Evolutionary conservation across 2,888 invertebrate species (phyloP), one percentile per base, ranked within the genome.

Genomic region (Serripes groenlandicus): DNA sequence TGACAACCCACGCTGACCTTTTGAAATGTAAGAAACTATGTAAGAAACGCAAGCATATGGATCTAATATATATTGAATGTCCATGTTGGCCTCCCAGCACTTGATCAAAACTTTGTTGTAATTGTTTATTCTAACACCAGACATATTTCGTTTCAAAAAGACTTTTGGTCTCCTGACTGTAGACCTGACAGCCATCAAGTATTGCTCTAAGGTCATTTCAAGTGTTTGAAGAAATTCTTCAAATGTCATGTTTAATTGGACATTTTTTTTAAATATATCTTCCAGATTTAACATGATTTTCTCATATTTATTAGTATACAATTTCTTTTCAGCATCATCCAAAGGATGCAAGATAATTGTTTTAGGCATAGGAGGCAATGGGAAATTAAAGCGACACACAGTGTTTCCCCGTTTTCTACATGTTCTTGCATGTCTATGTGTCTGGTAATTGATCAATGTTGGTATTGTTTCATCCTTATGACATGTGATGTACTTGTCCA

Each of bases 31-130:
- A 15, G 77, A 78, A 18, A 87, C 87, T 37, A 87, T 83, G 60
- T 85, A 87, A 11, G 71, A 30, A 58, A 62, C 86, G 78, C 84
- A 85, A 28, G 82, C 72, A 81, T 75, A 87, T 37, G 78, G 77
- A 68, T 86, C 86, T 11, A 87, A 54, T 15, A 87, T 64, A 64
- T 42, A 87, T 32, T 88, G 85, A 18, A 89, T 78, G 56, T 87
- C 86, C 82, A 84, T 78, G 73, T 88, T 88, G 37, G 89, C 89
- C 34, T 76, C 21, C 83, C 86, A 86, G 18, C 42, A 60, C 23
- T 78, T 60, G 23, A 86, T 23, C 18, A 89, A 58, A 15, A 60
- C 26, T 30, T 21, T 58, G 26, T 78, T 88, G 11, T 23, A 18
- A 56, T 71, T 70, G 42, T 71, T 70, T 26, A 88, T 74, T 60